A percentile compares a stretch with the other conserved stretches of the same genome.
Evolutionary conservation across 2,888 invertebrate species (phyloP).

Genomic region (Apomyelois bistriatella): DNA sequence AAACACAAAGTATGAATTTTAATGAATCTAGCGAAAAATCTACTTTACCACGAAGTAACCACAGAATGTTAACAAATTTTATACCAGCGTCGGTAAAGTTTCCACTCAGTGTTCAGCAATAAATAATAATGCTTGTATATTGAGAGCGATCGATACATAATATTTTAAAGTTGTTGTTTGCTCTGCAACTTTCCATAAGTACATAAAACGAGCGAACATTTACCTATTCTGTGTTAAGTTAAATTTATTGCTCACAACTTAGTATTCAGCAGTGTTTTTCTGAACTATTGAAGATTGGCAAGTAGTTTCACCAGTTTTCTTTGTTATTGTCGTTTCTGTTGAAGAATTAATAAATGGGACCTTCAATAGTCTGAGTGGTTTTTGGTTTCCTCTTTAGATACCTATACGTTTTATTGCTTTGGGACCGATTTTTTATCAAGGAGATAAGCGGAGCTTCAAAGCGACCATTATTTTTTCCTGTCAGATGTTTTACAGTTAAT

Average conservation of each 20-base stretch:
- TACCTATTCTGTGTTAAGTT: conserved; percentile 12
- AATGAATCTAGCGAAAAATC: neutral
- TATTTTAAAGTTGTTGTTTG: conserved; percentile 47
- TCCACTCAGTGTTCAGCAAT: conserved; percentile 48
- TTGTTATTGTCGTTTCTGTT: no score
- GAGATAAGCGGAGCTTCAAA: no score
- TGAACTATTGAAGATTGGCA: neutral
- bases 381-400: no score
- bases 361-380: no score
- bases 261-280: conserved; percentile 3
- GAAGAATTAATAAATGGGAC: no score
- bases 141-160: conserved; percentile 44
- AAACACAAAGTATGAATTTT: neutral
- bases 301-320: no score
- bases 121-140: conserved; percentile 55
- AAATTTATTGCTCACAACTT: conserved; percentile 10
- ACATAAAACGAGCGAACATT: conserved; percentile 8
- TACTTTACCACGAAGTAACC: conserved; percentile 25
- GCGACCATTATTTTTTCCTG: neutral
- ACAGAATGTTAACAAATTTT: conserved; percentile 54
- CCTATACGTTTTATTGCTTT: no score
- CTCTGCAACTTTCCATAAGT: conserved; percentile 21
- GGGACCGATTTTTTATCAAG: no score
- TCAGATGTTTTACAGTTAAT: neutral
- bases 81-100: conserved; percentile 49